Base-by-base conservation (phyloP, 2,888 invertebrate species). In the Lacanobia oleracea region DNA sequence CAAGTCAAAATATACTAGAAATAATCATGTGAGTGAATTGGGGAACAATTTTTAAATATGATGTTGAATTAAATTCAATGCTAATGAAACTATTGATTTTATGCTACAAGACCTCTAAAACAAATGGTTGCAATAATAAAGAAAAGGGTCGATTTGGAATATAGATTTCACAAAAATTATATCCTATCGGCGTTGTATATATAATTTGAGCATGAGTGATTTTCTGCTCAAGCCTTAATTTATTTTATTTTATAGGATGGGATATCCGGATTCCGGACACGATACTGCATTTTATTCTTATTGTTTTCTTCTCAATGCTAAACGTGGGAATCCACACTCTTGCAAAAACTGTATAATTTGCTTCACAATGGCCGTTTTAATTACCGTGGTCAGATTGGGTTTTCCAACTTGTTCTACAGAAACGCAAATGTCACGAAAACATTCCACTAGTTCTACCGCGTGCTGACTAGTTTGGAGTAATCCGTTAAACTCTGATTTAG, bases 271-370 rank as follows among this genome's bases (percentile, higher is more conserved):
- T 8, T 14, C 21, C 59, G 59, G 40, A 59, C 14, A 12, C 21
- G 21, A 40, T 14, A 3, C 16, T 1, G 43, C 14, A 7, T 43
- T 43, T 43, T 14, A 21, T 40, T 18, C 45, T 61, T 21, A 40
- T 53, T 37, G 37, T 48, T 3, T 43, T 18, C 23, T 43, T 21
- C 54, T 33, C 2, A 68, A 76, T 69, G 60, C 48, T n/a, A n/a
- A 61, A 37, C 61, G 77, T 69, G 75, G 43, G 61, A 77, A 61
- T 54, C 18, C 18, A 69, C 7, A 18, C 45, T 51, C 6, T 37
- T 43, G 48, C 8, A 21, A 37, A 50, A 67, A 23, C 54, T 21
- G 43, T 77, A n/a, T 76, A 33, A 48, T 56, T 67, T 27, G 2
- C 18, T 45, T 10, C n/a, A 45, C 43, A 77, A 57, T 77, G 14